A percentile compares a stretch with the other conserved stretches of the same genome.
phyloP scores from a whole-genome alignment of 2,888 invertebrate genomes.

The Chouioia cunea region DNA sequence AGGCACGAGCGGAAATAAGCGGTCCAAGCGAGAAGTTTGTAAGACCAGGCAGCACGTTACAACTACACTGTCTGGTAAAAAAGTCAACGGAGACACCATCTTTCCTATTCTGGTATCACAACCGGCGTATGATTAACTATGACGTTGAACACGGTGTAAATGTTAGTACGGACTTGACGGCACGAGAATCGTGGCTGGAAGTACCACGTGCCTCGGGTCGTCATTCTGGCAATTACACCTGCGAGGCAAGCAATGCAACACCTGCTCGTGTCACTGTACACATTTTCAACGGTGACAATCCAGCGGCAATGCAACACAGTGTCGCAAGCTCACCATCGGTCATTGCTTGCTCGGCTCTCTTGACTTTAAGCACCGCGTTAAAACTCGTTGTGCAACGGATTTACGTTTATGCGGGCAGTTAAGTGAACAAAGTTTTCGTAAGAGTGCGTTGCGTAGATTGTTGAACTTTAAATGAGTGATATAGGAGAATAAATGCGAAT shows the following conservation, averaged over 20 bases:
- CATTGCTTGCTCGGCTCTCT: slow-evolving; percentile 57
- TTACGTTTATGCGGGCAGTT: slow-evolving; percentile 44
- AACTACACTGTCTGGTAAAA: slow-evolving; percentile 83
- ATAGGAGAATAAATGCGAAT: too few species aligned
- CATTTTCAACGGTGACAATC: slow-evolving; percentile 89
- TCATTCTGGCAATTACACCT: slow-evolving; percentile 90
- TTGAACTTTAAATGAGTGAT: too few species aligned
- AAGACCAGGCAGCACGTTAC: slow-evolving; percentile 85
- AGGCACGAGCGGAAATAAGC: slow-evolving; percentile 88
- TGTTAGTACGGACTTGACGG: slow-evolving; percentile 83
- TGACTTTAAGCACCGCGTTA: slow-evolving; percentile 57
- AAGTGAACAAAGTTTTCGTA: background rate
- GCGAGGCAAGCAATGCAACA: slow-evolving; percentile 89
- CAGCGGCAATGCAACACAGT: slow-evolving; percentile 84
- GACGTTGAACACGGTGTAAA: slow-evolving; percentile 88
- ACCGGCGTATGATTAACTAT: slow-evolving; percentile 93
- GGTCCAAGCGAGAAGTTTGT: slow-evolving; percentile 89
- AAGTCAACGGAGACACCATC: slow-evolving; percentile 88
- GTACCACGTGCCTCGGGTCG: slow-evolving; percentile 74
- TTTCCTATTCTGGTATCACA: slow-evolving; percentile 85
- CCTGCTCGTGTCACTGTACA: slow-evolving; percentile 90
- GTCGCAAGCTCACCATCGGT: slow-evolving; percentile 66
- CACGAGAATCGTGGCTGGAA: slow-evolving; percentile 78
- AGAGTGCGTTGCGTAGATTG: too few species aligned
- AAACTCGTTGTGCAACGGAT: slow-evolving; percentile 54